Conservation (phyloP, 35 echinoderm and acorn worm genomes). For the Heliocidaris tuberculata region DNA sequence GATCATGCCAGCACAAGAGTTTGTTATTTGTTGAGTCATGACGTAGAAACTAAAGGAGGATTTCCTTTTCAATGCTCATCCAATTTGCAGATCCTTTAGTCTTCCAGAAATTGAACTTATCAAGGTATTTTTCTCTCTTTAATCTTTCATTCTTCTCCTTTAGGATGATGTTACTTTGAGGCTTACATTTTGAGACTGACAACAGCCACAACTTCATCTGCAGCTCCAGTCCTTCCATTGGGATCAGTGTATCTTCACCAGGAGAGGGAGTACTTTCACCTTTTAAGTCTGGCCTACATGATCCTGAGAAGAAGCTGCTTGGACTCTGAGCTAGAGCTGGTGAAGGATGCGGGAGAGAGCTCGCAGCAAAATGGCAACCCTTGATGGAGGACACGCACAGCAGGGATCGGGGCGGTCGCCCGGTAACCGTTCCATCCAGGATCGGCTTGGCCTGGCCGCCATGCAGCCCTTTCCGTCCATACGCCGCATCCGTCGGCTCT, state of each 20-base stretch:
- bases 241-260: not conserved
- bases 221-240: not conserved
- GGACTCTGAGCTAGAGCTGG: not conserved
- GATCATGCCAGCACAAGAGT: not conserved
- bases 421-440: constrained; percentile 59
- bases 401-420: constrained; percentile 26
- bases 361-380: constrained; percentile 41
- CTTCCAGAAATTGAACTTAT: not conserved
- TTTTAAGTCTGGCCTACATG: not conserved
- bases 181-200: not conserved
- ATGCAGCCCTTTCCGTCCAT: constrained; percentile 61
- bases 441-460: constrained; percentile 76
- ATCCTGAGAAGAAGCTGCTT: not conserved
- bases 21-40: not conserved
- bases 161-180: not conserved
- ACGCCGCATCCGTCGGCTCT: constrained; percentile 69
- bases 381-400: not conserved
- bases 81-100: not conserved
- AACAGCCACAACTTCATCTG: not conserved
- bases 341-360: constrained; percentile 42
- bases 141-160: not conserved
- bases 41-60: not conserved
- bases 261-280: not conserved
- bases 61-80: not conserved
- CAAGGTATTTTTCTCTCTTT: not conserved